phyloP scores from a whole-genome alignment of 1,140 invertebrate species.

The Drosophila nannoptera region DNA sequence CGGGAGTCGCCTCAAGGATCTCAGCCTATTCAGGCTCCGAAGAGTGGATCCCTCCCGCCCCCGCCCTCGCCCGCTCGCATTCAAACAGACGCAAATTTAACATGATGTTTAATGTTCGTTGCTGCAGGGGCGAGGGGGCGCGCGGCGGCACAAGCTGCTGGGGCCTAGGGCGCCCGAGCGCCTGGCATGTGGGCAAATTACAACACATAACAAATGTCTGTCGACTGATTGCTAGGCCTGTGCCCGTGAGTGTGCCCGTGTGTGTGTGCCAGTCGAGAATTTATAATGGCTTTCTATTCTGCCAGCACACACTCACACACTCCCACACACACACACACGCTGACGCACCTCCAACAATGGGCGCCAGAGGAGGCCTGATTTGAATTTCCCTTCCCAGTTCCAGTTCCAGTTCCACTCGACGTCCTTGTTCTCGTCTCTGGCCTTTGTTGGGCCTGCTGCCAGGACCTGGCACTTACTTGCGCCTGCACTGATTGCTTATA shows the following conservation, averaged over 20 bases:
- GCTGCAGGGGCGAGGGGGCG: background rate
- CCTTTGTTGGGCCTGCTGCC: too few relatives aligned
- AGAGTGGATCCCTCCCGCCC: background rate
- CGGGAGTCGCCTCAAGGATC: too few relatives aligned
- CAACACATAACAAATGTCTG: conserved; percentile 70
- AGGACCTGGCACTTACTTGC: conserved; percentile 35
- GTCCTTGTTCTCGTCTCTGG: background rate
- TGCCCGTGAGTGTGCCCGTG: background rate
- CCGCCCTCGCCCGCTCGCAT: background rate
- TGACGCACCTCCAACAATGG: conserved; percentile 31
- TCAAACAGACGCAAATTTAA: conserved; percentile 58
- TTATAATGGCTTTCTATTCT: conserved; percentile 59
- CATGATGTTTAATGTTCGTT: conserved; percentile 69
- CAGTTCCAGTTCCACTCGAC: background rate
- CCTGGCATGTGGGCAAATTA: conserved; percentile 58
- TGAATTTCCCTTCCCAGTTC: conserved; percentile 10
- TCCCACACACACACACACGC: conserved; percentile 1
- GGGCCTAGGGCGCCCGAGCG: background rate
- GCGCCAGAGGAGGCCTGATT: conserved; percentile 16
- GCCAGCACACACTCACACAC: background rate
- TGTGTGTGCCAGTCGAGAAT: conserved; percentile 57
- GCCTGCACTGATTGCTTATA: conserved; percentile 48
- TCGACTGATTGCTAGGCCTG: conserved; percentile 47
- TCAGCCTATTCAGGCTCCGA: too few relatives aligned
- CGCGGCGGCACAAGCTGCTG: conserved; percentile 10